phyloP scores from a whole-genome alignment of 2,797 vertebrate species.

The Odontamblyopus rebecca region DNA sequence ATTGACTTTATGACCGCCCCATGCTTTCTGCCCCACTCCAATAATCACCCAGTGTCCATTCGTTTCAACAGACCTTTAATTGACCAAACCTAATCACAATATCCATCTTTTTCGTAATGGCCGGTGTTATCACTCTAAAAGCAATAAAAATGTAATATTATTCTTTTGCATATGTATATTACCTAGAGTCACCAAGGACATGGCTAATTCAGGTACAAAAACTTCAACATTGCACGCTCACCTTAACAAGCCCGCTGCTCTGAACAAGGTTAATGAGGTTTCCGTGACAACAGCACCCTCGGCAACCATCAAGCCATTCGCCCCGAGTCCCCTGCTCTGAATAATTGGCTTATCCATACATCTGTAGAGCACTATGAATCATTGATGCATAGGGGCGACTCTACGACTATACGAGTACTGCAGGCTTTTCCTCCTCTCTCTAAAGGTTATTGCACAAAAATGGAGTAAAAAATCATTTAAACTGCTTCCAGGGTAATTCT shows the following conservation, averaged over 20 bases:
- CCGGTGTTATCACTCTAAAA: background rate
- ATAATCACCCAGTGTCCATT: slow-evolving; percentile 1
- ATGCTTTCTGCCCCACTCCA: background rate
- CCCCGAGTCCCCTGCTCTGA: slow-evolving; percentile 29
- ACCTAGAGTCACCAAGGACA: slow-evolving; percentile 3
- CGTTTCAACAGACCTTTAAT: slow-evolving; percentile 2
- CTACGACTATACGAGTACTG: slow-evolving; percentile 24
- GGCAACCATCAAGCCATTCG: slow-evolving; percentile 34
- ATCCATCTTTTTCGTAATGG: background rate
- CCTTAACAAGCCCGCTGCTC: slow-evolving; percentile 13
- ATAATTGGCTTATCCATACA: slow-evolving; percentile 52
- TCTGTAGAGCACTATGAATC: slow-evolving; percentile 47
- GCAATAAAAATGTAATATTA: background rate
- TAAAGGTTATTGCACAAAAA: slow-evolving; percentile 35
- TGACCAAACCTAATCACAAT: background rate
- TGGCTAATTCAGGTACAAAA: slow-evolving; percentile 2
- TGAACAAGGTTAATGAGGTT: slow-evolving; percentile 41
- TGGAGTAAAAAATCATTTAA: slow-evolving; percentile 24
- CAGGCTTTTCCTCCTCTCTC: slow-evolving; percentile 10
- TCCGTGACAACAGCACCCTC: slow-evolving; percentile 23
- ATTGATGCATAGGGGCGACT: slow-evolving; percentile 32
- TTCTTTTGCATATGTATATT: slow-evolving; percentile 9
- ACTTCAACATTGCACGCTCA: background rate
- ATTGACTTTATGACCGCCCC: background rate
- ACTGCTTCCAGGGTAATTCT: slow-evolving; percentile 24